phyloP scores from a whole-genome alignment of 1,140 invertebrate species.

The Plectrocnemia conspersa region DNA sequence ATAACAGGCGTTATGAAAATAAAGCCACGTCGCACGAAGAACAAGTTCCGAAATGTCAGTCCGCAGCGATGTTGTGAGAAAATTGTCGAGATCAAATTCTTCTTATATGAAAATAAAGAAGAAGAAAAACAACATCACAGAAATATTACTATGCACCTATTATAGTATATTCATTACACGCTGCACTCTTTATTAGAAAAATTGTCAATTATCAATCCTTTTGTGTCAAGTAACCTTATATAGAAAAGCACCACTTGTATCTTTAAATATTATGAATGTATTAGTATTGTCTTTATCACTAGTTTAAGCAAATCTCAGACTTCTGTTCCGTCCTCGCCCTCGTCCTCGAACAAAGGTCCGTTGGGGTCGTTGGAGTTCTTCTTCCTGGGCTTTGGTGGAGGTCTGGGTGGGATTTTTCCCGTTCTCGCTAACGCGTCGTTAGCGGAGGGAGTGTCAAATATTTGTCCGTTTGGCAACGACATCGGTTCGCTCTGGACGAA shows the following conservation, averaged over 20 bases:
- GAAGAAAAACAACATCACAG: too few relatives aligned
- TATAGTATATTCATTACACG: too few relatives aligned
- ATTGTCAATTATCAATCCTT: too few relatives aligned
- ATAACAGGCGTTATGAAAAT: too few relatives aligned
- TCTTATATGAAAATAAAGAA: too few relatives aligned
- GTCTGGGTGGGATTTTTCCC: conserved; percentile 71
- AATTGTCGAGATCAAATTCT: too few relatives aligned
- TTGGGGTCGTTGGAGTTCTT: conserved; percentile 53
- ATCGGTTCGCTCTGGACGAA: conserved; percentile 16
- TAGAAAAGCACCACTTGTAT: conserved; percentile 15
- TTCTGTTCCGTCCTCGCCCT: conserved; percentile 82
- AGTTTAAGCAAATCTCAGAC: conserved; percentile 53
- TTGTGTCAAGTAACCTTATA: too few relatives aligned
- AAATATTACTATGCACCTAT: too few relatives aligned
- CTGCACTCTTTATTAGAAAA: too few relatives aligned
- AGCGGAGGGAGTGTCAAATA: conserved; percentile 20
- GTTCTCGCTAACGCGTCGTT: conserved; percentile 45
- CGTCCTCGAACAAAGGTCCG: conserved; percentile 73
- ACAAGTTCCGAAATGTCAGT: too few relatives aligned
- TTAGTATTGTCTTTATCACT: conserved; percentile 21
- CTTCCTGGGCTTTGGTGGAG: conserved; percentile 76
- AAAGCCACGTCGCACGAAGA: too few relatives aligned
- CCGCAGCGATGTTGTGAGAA: too few relatives aligned
- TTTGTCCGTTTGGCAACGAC: conserved; percentile 17
- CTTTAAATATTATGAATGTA: conserved; percentile 23